Base-by-base conservation (phyloP, 2,113 vertebrate species). In the Pelecanus crispus region DNA sequence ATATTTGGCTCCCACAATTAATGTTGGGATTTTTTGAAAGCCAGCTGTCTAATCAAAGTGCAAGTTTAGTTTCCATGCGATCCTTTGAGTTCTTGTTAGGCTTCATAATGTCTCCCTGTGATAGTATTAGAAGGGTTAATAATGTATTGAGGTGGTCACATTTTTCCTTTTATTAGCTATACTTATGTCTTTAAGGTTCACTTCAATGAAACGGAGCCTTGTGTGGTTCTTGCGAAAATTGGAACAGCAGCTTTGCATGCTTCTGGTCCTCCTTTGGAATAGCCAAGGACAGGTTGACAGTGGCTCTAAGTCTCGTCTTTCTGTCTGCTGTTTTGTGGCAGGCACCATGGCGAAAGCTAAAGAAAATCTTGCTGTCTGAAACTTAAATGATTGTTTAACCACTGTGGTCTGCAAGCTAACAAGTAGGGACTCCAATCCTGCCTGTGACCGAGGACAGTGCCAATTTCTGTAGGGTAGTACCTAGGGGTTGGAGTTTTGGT, bases 61-160 rank as follows among this genome's bases (percentile, higher is more conserved):
- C 38, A 25, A 36, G 59, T 49, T 72, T 11, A 74, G 53, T 34
- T 68, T 58, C 66, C 9, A 2, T 63, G 31, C 0, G 2, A 14
- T 77, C 65, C 4, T 59, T 49, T 2, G 17, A 50, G 53, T 49
- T 71, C 59, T 32, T 44, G 13, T n/a, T 72, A 1, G 1, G 26
- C 58, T n/a, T 45, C 1, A 0, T 3, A 4, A 4, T 3, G 47
- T 36, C 47, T 72, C 5, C 0, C 52, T 42, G 42, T 18, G 31
- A 28, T 36, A 4, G 47, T 44, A 4, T 42, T 78, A 66, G 70
- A 63, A 61, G 38, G 17, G 17, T 58, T 61, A 12, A 55, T 34
- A 20, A 24, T 7, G 3, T 10, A 17, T 50, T 34, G 22, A 24
- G 24, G 21, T 77, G 50, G 11, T 40, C 4, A 3, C 10, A 1